Percentiles rank a stretch among this genome's conserved stretches.
These are phyloP conservation scores for Aradophagus sp. DNA, from an alignment of 1,140 invertebrate species.

Conservation along the genomic window DNA sequence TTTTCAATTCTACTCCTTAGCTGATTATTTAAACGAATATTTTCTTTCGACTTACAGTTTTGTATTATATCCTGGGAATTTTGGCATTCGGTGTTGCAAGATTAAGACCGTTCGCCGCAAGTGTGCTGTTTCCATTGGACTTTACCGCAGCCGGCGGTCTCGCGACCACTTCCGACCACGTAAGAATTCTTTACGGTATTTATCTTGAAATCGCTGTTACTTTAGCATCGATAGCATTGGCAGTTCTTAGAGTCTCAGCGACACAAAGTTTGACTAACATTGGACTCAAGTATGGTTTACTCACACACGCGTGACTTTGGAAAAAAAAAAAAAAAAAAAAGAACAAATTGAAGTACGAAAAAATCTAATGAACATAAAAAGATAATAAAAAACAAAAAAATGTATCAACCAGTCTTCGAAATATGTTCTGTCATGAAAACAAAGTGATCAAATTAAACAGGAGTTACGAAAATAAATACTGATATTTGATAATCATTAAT, in stretches of 20 bases:
- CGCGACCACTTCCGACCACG: conserved; percentile 76
- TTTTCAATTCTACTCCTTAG: no score
- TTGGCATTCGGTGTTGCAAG: conserved; percentile 78
- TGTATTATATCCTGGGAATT: conserved; percentile 79
- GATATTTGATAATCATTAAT: no score
- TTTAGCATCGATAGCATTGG: conserved; percentile 77
- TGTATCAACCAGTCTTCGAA: no score
- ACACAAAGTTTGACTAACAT: conserved; percentile 76
- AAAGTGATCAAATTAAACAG: no score
- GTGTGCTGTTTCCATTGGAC: conserved; percentile 80
- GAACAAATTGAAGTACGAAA: no score
- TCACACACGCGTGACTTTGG: conserved; percentile 69
- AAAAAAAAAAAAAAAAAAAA: conserved; percentile 2
- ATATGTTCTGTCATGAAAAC: no score
- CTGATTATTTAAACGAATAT: no score
- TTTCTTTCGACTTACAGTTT: conserved; percentile 61
- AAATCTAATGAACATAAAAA: no score
- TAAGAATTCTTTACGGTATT: conserved; percentile 79
- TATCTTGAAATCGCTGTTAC: conserved; percentile 82
- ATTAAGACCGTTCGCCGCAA: conserved; percentile 74
- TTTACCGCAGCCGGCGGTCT: conserved; percentile 82
- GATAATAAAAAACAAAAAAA: no score
- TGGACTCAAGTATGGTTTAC: conserved; percentile 75
- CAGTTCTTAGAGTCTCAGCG: conserved; percentile 77
- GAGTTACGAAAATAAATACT: no score